Evolutionary conservation across 2,797 vertebrate species (phyloP).

Genomic region (Rhynchotus rufescens): DNA sequence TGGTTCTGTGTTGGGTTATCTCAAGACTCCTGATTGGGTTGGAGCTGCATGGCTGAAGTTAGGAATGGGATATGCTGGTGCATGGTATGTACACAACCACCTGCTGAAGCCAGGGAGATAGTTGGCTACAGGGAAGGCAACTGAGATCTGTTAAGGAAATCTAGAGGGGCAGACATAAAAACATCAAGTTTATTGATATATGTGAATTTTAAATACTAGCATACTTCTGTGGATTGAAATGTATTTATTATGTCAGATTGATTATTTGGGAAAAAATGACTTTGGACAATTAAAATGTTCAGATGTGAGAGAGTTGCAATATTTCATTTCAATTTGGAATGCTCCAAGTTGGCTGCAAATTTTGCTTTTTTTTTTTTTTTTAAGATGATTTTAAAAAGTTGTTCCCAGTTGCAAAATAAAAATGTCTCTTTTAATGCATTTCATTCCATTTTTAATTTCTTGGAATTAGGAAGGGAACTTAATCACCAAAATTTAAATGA

Average conservation of each 20-base stretch:
- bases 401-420: constrained; percentile 18
- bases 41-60: background rate
- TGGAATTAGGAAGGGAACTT: background rate
- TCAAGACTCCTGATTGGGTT: background rate
- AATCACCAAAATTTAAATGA: background rate
- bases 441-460: constrained; percentile 43
- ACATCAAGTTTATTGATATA: background rate
- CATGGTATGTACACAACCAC: rapidly evolving
- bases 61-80: background rate
- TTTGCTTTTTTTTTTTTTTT: background rate
- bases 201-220: background rate
- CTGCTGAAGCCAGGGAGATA: background rate
- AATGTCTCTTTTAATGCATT: background rate
- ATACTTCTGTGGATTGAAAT: background rate
- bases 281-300: background rate
- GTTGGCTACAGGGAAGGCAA: background rate
- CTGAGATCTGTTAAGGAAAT: background rate
- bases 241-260: background rate
- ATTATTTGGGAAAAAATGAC: background rate
- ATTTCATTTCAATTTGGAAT: background rate
- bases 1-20: background rate
- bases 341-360: background rate
- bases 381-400: background rate
- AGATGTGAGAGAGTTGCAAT: background rate
- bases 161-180: background rate